phyloP scores from a whole-genome alignment of 2,888 invertebrate genomes.

The Sisyra nigra region DNA sequence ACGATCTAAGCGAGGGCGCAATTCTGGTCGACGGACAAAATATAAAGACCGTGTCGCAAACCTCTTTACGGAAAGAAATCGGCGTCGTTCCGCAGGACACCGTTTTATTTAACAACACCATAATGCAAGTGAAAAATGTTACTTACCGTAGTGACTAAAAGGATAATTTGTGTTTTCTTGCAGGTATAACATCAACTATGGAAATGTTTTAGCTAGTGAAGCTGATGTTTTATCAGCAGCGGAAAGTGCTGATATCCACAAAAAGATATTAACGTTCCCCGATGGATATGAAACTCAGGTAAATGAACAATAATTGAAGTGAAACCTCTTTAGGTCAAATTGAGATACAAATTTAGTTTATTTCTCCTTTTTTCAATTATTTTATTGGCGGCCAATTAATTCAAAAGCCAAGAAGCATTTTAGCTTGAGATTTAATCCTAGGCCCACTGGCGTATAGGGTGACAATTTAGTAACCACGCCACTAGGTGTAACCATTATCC shows the following conservation, averaged over 20 bases:
- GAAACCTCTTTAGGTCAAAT: not conserved
- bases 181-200: constrained; percentile 90
- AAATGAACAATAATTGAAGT: constrained; percentile 4
- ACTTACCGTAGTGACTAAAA: not conserved
- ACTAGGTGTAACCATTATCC: too few relatives aligned
- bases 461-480: too few relatives aligned
- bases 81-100: constrained; percentile 97
- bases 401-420: too few relatives aligned
- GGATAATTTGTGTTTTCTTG: constrained; percentile 12
- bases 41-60: constrained; percentile 69
- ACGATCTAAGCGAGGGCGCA: constrained; percentile 78
- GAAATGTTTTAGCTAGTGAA: constrained; percentile 57
- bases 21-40: constrained; percentile 83
- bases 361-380: too few relatives aligned
- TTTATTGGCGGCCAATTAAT: too few relatives aligned
- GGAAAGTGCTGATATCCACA: constrained; percentile 85
- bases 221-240: constrained; percentile 81
- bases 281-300: constrained; percentile 73
- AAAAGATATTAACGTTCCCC: constrained; percentile 79
- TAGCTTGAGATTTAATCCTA: too few relatives aligned
- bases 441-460: too few relatives aligned
- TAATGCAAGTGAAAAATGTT: constrained; percentile 36
- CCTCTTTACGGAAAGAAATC: constrained; percentile 67
- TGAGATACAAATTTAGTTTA: not conserved
- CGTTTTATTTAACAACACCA: constrained; percentile 84